Percentiles rank a stretch among this genome's conserved stretches.
Evolutionary conservation across 2,113 vertebrate genomes (phyloP).

Genomic region (Antechinus stuartii): DNA sequence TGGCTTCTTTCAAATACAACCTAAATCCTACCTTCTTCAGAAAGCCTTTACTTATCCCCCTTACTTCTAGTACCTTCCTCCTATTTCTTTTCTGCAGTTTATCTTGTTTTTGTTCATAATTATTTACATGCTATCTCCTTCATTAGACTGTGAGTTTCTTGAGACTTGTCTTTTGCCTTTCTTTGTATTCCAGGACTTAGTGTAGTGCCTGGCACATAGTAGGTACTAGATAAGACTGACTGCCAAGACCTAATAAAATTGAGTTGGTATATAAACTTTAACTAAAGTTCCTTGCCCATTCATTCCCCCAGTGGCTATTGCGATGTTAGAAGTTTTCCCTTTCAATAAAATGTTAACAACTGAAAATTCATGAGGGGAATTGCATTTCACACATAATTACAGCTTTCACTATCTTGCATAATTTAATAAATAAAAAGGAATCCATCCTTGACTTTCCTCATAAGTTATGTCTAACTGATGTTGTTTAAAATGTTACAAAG

Average conservation of each 20-base stretch:
- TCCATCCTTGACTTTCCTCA: constrained; percentile 31
- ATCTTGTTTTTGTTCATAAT: background rate
- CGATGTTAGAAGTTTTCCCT: background rate
- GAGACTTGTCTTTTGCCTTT: background rate
- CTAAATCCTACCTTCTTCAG: background rate
- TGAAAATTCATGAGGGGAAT: constrained; percentile 6
- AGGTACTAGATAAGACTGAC: background rate
- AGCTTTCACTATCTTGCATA: constrained; percentile 17
- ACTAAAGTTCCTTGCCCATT: background rate
- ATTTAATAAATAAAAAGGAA: constrained; percentile 31
- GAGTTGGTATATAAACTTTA: background rate
- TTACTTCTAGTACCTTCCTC: background rate
- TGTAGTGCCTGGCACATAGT: background rate
- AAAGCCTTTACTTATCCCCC: background rate
- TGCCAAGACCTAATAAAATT: background rate
- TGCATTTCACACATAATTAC: constrained; percentile 25
- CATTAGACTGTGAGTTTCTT: background rate
- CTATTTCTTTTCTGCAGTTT: background rate
- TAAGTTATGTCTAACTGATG: constrained; percentile 10
- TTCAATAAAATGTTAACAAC: background rate
- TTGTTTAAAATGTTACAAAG: background rate
- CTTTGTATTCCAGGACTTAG: background rate
- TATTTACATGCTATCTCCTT: background rate
- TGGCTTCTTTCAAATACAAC: background rate
- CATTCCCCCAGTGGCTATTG: background rate